A percentile compares a stretch with the other conserved stretches of the same genome.
phyloP scores from a whole-genome alignment of 2,113 vertebrate genomes.

The Micronycteris hirsuta region DNA sequence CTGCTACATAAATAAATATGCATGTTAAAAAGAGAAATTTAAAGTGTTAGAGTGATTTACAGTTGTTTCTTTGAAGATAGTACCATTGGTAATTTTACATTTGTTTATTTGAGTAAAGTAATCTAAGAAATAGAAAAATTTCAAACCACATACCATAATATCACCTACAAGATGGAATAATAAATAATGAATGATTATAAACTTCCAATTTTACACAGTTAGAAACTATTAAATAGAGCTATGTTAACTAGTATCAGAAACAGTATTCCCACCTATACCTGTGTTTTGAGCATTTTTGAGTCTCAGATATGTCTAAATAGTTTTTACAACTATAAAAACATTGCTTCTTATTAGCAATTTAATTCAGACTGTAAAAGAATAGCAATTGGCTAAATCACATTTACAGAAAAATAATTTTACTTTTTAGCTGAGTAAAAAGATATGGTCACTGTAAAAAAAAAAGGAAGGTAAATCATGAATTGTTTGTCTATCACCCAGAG shows the following conservation, averaged over 20 bases:
- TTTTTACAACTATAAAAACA: background rate
- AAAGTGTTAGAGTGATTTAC: background rate
- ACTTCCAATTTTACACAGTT: background rate
- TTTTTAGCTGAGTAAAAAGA: background rate
- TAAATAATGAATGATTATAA: background rate
- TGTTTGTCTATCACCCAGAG: background rate
- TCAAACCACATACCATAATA: background rate
- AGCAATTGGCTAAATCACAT: background rate
- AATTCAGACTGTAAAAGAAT: background rate
- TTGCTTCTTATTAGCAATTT: background rate
- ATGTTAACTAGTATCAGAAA: constrained; percentile 8
- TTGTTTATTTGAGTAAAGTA: constrained; percentile 30
- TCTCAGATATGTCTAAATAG: background rate
- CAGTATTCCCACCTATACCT: background rate
- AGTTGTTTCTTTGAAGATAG: background rate
- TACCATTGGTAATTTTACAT: background rate
- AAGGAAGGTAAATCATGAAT: background rate
- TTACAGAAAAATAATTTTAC: background rate
- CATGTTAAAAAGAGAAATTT: background rate
- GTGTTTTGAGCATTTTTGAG: background rate
- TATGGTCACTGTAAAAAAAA: background rate
- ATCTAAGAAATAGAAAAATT: background rate
- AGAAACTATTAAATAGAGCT: background rate
- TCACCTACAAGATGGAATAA: background rate
- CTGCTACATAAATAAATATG: background rate